Percentiles rank a stretch among this genome's conserved stretches.
phyloP scores from a whole-genome alignment of 2,888 invertebrate genomes.

The Netelia inedita region DNA sequence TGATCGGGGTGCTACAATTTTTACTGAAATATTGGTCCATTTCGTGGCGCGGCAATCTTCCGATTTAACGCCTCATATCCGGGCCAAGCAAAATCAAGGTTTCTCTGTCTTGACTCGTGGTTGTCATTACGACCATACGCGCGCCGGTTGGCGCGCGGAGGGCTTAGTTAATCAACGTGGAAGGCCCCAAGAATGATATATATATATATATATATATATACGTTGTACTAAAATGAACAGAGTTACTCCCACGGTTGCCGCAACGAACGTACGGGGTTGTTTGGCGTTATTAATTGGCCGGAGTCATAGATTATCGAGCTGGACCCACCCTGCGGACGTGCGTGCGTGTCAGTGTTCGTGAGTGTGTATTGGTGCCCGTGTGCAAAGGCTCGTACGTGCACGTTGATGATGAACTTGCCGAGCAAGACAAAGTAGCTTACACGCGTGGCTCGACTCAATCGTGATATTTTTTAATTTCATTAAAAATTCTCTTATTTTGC shows the following conservation, averaged over 20 bases:
- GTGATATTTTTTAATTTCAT: constrained; percentile 12
- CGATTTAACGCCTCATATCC: constrained; percentile 15
- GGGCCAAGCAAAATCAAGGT: constrained; percentile 4
- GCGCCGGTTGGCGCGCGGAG: constrained; percentile 58
- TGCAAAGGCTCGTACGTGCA: constrained; percentile 8
- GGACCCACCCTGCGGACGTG: constrained; percentile 57
- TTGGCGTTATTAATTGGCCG: constrained; percentile 74
- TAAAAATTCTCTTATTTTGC: not conserved
- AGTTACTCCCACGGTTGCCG: constrained; percentile 3
- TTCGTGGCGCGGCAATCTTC: not conserved
- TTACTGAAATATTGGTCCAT: constrained; percentile 9
- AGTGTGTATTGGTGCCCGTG: not conserved
- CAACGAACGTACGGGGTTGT: constrained; percentile 64
- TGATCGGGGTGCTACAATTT: constrained; percentile 28
- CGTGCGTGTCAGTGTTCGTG: not conserved
- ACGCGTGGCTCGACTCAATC: not conserved
- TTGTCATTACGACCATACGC: constrained; percentile 70
- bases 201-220: constrained; percentile 12
- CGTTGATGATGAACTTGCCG: not conserved
- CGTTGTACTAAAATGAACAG: not conserved
- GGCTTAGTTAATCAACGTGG: constrained; percentile 74
- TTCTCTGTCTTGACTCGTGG: constrained; percentile 51
- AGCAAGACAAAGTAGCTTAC: not conserved
- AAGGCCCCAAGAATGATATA: constrained; percentile 48
- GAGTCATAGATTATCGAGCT: constrained; percentile 72